Evolutionary conservation across 2,797 vertebrate species (phyloP).

Genomic region (Monodelphis domestica): DNA sequence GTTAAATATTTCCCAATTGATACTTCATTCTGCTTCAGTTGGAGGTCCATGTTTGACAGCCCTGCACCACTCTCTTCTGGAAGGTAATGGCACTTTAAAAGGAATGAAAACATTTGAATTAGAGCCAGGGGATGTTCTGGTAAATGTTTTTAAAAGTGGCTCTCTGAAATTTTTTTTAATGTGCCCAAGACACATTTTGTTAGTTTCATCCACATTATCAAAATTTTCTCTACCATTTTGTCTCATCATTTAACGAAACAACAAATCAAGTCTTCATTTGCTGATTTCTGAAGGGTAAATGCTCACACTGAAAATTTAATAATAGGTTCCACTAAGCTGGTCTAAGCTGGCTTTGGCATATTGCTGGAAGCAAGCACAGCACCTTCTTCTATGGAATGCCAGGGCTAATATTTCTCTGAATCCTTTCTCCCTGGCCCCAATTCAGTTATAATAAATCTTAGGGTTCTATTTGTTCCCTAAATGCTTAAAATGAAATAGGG

Average conservation of each 20-base stretch:
- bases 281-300: background rate
- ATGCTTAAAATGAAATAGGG: constrained; percentile 16
- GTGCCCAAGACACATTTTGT: background rate
- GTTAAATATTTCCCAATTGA: background rate
- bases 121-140: background rate
- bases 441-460: constrained; percentile 30
- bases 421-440: background rate
- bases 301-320: background rate
- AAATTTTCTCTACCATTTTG: background rate
- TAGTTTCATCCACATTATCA: background rate
- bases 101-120: background rate
- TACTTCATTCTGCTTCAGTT: background rate
- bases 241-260: background rate
- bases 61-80: background rate
- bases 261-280: background rate
- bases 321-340: background rate
- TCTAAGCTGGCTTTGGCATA: background rate
- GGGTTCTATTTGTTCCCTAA: background rate
- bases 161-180: background rate
- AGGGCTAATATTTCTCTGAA: background rate
- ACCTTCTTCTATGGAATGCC: background rate
- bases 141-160: background rate
- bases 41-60: background rate
- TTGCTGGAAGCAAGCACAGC: background rate
- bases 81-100: constrained; percentile 24